Evolutionary conservation across 2,888 invertebrate genomes (phyloP).

Genomic region (Rhagonycha lutea): DNA sequence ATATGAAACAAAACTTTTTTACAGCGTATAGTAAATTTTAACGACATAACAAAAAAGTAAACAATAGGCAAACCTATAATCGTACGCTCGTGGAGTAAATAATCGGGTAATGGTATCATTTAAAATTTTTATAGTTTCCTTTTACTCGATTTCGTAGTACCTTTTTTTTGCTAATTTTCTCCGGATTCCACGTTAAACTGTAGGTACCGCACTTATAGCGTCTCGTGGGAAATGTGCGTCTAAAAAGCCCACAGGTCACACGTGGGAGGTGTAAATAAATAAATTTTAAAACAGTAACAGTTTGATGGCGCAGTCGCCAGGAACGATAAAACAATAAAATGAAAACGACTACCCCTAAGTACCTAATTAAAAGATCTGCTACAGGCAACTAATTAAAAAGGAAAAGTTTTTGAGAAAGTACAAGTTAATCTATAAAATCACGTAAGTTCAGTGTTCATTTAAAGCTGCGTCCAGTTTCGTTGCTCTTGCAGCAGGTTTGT

Average conservation of each 20-base stretch:
- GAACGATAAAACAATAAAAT: neutral
- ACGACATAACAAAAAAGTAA: neutral
- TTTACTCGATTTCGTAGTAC: neutral
- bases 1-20: neutral
- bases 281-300: neutral
- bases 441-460: slow-evolving; percentile 14
- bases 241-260: neutral
- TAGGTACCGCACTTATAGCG: neutral
- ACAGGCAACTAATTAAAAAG: neutral
- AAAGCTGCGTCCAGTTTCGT: slow-evolving; percentile 15
- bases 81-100: neutral
- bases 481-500: neutral
- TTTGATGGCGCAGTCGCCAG: neutral
- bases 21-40: neutral
- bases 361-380: neutral
- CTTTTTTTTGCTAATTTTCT: neutral
- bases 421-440: slow-evolving; percentile 13
- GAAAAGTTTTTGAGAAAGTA: slow-evolving; percentile 3
- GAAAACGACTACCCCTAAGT: neutral
- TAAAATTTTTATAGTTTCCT: neutral
- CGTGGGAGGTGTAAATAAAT: neutral
- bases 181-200: neutral
- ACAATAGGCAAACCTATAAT: neutral
- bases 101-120: neutral
- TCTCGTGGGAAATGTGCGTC: neutral